Conservation (phyloP, 64 coral and sea anemone genomes). For the Orbicella faveolata region DNA sequence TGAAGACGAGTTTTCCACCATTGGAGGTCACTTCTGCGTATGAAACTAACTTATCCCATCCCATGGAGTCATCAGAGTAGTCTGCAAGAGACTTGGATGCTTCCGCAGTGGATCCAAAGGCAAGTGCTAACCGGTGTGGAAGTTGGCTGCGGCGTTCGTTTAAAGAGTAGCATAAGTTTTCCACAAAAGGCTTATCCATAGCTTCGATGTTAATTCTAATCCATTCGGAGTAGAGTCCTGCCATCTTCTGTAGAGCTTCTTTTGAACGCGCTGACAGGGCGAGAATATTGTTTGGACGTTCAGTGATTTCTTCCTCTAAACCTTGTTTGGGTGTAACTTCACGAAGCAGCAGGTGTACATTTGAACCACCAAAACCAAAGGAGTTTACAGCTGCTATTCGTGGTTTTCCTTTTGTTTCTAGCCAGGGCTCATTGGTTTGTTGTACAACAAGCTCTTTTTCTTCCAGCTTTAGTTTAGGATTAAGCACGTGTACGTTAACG, state of each 20-base stretch:
- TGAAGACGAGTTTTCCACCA: constrained; percentile 28
- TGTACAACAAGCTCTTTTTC: constrained; percentile 54
- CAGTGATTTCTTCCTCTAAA: not conserved
- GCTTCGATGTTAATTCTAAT: not conserved
- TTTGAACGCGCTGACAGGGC: too few relatives aligned
- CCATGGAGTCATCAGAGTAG: constrained; percentile 8
- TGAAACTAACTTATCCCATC: constrained; percentile 24
- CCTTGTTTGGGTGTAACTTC: constrained; percentile 13
- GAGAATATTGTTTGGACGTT: not conserved
- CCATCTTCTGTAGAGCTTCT: too few relatives aligned
- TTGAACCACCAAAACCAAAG: constrained; percentile 60
- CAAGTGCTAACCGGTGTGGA: constrained; percentile 41
- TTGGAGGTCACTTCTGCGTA: not conserved
- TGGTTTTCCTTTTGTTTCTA: constrained; percentile 2
- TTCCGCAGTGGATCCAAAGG: constrained; percentile 25
- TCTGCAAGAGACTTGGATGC: not conserved
- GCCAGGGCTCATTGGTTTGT: constrained; percentile 30
- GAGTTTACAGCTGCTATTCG: constrained; percentile 47
- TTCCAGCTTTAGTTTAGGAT: constrained; percentile 55
- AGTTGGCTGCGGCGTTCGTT: constrained; percentile 29
- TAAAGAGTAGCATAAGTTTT: constrained; percentile 52
- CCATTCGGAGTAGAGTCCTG: not conserved
- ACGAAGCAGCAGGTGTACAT: constrained; percentile 48
- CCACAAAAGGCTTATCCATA: not conserved
- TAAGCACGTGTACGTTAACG: constrained; percentile 43